Evolutionary conservation across 1,140 invertebrate genomes (phyloP).

Genomic region (Melitaea cinxia): DNA sequence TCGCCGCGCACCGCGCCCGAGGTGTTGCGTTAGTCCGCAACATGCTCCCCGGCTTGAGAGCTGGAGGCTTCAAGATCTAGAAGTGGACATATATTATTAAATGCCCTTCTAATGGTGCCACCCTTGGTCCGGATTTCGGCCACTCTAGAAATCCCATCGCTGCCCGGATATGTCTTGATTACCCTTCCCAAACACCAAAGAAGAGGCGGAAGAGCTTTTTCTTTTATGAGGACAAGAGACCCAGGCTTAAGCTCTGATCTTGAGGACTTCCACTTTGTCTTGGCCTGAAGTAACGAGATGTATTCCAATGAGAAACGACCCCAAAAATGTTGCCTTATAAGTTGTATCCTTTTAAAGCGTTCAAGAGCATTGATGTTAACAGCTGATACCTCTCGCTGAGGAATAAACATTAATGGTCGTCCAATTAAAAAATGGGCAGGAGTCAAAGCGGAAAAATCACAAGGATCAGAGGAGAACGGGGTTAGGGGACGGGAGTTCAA

Average conservation of each 20-base stretch:
- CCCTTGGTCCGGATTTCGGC: conserved; percentile 33
- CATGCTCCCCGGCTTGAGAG: conserved; percentile 27
- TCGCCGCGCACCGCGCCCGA: too few species aligned
- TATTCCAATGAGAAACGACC: conserved; percentile 18
- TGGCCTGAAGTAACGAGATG: neutral
- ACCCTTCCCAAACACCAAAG: conserved; percentile 35
- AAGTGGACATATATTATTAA: conserved; percentile 34
- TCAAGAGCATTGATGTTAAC: neutral
- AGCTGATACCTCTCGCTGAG: neutral
- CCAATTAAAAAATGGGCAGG: conserved; percentile 58
- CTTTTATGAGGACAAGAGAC: conserved; percentile 36
- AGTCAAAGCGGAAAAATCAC: conserved; percentile 47
- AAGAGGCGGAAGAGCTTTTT: conserved; percentile 35
- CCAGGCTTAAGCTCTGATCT: neutral
- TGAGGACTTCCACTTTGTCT: conserved; percentile 5
- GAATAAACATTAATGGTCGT: conserved; percentile 36
- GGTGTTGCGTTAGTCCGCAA: too few species aligned
- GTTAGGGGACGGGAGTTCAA: conserved; percentile 36
- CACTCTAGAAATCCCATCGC: conserved; percentile 36
- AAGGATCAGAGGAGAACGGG: conserved; percentile 42
- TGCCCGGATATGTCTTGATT: conserved; percentile 14
- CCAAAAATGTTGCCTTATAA: conserved; percentile 26
- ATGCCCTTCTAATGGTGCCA: conserved; percentile 25
- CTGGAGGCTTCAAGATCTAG: conserved; percentile 18
- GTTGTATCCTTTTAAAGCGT: neutral